phyloP scores from a whole-genome alignment of 2,888 invertebrate species.

The Eulithis testata region DNA sequence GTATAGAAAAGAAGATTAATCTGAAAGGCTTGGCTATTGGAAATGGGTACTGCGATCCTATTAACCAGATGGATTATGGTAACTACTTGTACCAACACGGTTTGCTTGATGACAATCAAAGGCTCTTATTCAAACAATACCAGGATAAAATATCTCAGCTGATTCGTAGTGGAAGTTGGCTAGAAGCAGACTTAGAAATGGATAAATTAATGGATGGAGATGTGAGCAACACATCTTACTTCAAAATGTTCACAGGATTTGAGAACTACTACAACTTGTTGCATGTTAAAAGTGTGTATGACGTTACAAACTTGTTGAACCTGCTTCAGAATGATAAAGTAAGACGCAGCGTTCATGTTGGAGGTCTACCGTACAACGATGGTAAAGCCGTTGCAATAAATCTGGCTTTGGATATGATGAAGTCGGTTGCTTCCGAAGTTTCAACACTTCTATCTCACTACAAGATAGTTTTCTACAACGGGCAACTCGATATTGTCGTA shows the following conservation, averaged over 20 bases:
- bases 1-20: slow-evolving; percentile 70
- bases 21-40: slow-evolving; percentile 82
- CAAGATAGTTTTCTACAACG: slow-evolving; percentile 86
- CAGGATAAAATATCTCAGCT: slow-evolving; percentile 83
- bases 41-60: slow-evolving; percentile 80
- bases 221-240: slow-evolving; percentile 70
- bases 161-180: slow-evolving; percentile 86
- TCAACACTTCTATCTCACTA: slow-evolving; percentile 76
- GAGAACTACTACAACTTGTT: slow-evolving; percentile 90
- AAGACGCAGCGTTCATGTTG: slow-evolving; percentile 86
- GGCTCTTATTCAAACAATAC: slow-evolving; percentile 81
- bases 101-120: slow-evolving; percentile 83
- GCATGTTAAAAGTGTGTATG: slow-evolving; percentile 71
- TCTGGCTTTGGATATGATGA: slow-evolving; percentile 83
- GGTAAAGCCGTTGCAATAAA: slow-evolving; percentile 76
- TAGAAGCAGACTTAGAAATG: slow-evolving; percentile 87
- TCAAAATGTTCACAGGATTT: slow-evolving; percentile 89
- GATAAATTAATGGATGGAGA: slow-evolving; percentile 86
- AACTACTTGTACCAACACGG: slow-evolving; percentile 81
- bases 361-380: slow-evolving; percentile 81
- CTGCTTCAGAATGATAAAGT: slow-evolving; percentile 67
- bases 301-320: slow-evolving; percentile 64
- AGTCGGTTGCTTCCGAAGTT: slow-evolving; percentile 81
- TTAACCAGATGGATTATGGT: slow-evolving; percentile 79
- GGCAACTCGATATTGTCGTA: slow-evolving; percentile 87